Evolutionary conservation across 2,113 vertebrate genomes (phyloP).

Genomic region (Heliornis fulica): DNA sequence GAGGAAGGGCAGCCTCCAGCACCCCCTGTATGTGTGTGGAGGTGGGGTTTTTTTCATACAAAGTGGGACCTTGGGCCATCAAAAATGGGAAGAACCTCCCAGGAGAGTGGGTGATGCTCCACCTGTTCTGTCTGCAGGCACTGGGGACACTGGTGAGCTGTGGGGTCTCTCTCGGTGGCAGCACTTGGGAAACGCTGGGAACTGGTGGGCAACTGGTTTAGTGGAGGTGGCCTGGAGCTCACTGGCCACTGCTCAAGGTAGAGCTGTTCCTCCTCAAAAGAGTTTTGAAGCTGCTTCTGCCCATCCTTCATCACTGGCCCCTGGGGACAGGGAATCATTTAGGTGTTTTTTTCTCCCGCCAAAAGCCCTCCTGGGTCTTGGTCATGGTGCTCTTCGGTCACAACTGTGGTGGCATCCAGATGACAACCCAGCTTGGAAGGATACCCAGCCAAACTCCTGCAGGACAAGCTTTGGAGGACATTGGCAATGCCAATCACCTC

Average conservation of each 20-base stretch:
- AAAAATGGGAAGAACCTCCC: not conserved
- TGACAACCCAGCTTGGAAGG: not conserved
- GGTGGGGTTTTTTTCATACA: not conserved
- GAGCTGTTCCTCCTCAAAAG: not conserved
- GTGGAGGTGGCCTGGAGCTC: fast-evolving
- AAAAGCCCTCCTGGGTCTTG: not conserved
- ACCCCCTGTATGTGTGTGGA: not conserved
- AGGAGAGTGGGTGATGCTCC: not conserved
- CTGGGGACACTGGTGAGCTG: not conserved
- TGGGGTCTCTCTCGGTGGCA: not conserved
- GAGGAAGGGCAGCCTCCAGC: not conserved
- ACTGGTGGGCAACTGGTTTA: not conserved
- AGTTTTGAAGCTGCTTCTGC: not conserved
- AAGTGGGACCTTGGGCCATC: fast-evolving
- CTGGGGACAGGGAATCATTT: fast-evolving
- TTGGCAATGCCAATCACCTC: not conserved
- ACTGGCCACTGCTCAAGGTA: not conserved
- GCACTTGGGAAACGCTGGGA: not conserved
- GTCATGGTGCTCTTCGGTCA: fast-evolving
- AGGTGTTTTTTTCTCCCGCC: not conserved
- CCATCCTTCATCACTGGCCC: not conserved
- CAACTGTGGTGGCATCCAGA: not conserved
- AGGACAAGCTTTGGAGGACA: not conserved
- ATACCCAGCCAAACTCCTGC: not conserved
- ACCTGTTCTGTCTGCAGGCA: not conserved